phyloP scores from a whole-genome alignment of 2,888 invertebrate genomes.

The Pollenia griseotomentosa region DNA sequence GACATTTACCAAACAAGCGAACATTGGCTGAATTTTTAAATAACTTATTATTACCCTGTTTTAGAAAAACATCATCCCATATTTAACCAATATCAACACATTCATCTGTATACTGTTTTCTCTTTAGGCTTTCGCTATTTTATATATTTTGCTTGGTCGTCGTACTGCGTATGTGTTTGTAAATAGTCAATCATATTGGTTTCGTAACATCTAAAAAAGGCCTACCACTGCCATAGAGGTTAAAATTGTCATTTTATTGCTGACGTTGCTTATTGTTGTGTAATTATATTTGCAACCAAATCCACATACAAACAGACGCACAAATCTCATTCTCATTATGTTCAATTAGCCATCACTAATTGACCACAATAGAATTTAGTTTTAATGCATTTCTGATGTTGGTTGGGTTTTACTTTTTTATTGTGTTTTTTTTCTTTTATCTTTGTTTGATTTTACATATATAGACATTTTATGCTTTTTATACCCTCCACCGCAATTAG shows the following conservation, averaged over 20 bases:
- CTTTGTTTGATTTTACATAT: neutral
- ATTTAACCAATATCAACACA: too few species aligned
- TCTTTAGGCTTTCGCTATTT: too few species aligned
- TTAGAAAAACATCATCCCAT: too few species aligned
- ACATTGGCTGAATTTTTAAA: too few species aligned
- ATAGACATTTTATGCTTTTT: neutral
- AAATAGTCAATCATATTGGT: neutral
- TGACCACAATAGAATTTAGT: constrained; percentile 72
- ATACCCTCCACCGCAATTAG: too few species aligned
- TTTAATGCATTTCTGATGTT: constrained; percentile 72
- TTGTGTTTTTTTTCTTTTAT: constrained; percentile 27
- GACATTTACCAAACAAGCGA: too few species aligned
- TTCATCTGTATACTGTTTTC: too few species aligned
- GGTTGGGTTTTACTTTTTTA: constrained; percentile 29
- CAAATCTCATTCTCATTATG: constrained; percentile 55
- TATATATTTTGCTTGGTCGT: too few species aligned
- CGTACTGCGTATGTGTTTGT: neutral
- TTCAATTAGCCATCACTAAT: constrained; percentile 72
- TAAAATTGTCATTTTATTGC: constrained; percentile 17
- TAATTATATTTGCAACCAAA: constrained; percentile 52
- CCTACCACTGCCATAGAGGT: neutral
- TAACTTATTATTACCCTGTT: too few species aligned
- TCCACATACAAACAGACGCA: constrained; percentile 2
- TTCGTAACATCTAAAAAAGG: neutral
- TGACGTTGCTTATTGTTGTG: constrained; percentile 33